Conservation (phyloP, 2,888 invertebrate genomes). For the Calliphora vomitoria region DNA sequence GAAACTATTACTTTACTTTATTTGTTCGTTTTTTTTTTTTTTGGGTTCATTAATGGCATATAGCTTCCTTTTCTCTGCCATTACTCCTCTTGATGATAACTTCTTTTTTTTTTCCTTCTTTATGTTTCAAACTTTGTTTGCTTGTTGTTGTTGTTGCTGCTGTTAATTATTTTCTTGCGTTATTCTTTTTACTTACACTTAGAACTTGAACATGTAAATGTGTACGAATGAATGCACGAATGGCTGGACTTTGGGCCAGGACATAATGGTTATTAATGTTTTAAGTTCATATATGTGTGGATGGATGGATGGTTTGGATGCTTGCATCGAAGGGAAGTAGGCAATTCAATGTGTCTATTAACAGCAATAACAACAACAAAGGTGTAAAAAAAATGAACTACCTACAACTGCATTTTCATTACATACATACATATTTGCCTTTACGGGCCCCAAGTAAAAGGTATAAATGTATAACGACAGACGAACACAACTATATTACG, state of each 20-base stretch:
- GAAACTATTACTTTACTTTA: constrained; percentile 47
- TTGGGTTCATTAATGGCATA: constrained; percentile 62
- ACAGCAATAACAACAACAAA: constrained; percentile 8
- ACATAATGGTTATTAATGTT: constrained; percentile 65
- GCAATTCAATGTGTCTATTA: constrained; percentile 54
- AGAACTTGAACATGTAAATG: not conserved
- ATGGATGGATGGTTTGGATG: not conserved
- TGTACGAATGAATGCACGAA: constrained; percentile 4
- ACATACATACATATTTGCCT: not conserved
- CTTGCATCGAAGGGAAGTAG: constrained; percentile 43
- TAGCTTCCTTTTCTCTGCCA: constrained; percentile 33
- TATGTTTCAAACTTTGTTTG: not conserved
- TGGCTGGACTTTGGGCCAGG: constrained; percentile 50
- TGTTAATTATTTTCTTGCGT: constrained; percentile 44
- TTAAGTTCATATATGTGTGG: constrained; percentile 7
- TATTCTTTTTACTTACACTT: not conserved
- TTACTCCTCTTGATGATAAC: constrained; percentile 11
- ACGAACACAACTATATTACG: not conserved
- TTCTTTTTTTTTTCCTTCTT: not conserved
- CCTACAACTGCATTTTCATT: not conserved
- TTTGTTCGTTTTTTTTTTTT: not conserved
- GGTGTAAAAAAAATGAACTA: constrained; percentile 21
- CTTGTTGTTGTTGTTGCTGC: constrained; percentile 40
- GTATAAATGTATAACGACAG: not conserved
- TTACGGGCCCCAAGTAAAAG: not conserved